Conservation (phyloP, 2,797 vertebrate species). For the Gastrophryne carolinensis region DNA sequence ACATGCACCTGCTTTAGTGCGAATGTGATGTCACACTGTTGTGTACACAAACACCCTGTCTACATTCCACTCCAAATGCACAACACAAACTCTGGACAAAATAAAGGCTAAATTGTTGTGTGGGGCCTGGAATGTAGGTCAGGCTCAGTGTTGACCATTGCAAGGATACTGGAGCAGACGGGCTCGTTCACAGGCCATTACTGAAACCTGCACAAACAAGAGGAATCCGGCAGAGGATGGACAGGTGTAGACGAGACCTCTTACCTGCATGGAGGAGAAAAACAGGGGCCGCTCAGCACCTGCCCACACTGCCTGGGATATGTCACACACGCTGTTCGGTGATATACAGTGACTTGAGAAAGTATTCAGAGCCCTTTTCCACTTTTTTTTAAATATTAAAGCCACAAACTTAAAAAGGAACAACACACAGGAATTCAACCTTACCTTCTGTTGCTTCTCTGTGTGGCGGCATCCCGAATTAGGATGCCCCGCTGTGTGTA, state of each 20-base stretch:
- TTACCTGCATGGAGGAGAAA: constrained; percentile 5
- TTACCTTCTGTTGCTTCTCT: too few relatives aligned
- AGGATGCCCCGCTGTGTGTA: too few relatives aligned
- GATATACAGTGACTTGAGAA: too few relatives aligned
- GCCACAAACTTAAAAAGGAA: too few relatives aligned
- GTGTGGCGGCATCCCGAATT: too few relatives aligned
- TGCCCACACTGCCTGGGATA: neutral
- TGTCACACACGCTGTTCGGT: neutral
- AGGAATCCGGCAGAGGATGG: neutral
- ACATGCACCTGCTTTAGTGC: too few relatives aligned
- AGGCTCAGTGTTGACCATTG: constrained; percentile 3
- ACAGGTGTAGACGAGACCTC: neutral
- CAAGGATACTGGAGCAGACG: neutral
- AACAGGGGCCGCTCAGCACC: constrained; percentile 9
- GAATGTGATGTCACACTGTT: too few relatives aligned
- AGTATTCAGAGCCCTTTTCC: too few relatives aligned
- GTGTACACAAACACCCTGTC: neutral
- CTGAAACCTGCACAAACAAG: constrained; percentile 38
- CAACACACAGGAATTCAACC: too few relatives aligned
- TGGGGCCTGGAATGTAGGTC: neutral
- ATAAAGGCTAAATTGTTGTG: neutral
- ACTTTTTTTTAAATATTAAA: too few relatives aligned
- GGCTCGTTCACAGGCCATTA: constrained; percentile 22
- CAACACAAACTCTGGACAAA: neutral
- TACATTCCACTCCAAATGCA: too few relatives aligned